Conservation (phyloP, 1,140 invertebrate genomes). For the Drosophila ercepeae region DNA sequence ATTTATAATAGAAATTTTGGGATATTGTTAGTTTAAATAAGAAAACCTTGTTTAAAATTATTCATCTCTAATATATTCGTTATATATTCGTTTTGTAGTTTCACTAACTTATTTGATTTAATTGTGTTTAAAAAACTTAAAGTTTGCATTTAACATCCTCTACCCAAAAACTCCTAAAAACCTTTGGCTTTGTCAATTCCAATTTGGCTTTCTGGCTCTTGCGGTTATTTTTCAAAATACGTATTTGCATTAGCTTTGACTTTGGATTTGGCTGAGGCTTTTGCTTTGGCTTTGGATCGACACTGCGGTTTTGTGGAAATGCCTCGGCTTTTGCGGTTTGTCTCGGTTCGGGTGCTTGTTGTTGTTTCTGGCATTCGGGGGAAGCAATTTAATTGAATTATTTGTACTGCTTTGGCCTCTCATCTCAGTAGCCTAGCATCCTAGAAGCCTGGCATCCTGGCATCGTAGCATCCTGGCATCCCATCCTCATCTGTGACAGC, state of each 20-base stretch:
- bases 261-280: slow-evolving; percentile 5
- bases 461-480: neutral
- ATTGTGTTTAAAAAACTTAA: neutral
- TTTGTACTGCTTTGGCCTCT: slow-evolving; percentile 52
- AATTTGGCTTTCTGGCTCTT: slow-evolving; percentile 43
- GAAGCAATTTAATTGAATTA: slow-evolving; percentile 75
- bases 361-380: slow-evolving; percentile 29
- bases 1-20: too few relatives aligned
- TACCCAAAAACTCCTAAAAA: neutral
- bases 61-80: neutral
- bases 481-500: slow-evolving; percentile 58
- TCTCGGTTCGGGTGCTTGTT: slow-evolving; percentile 8
- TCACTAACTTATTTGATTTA: too few relatives aligned
- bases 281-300: slow-evolving; percentile 43
- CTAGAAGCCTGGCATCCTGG: neutral
- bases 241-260: slow-evolving; percentile 48
- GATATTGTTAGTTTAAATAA: too few relatives aligned
- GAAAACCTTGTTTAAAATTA: too few relatives aligned
- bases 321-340: slow-evolving; percentile 52
- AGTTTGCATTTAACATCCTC: neutral
- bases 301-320: slow-evolving; percentile 50
- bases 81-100: too few relatives aligned
- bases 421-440: neutral
- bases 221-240: slow-evolving; percentile 46
- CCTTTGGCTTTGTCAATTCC: slow-evolving; percentile 15